A percentile compares a stretch with the other conserved stretches of the same genome.
These are phyloP conservation scores for Eidolon helvum DNA, from an alignment of 2,113 vertebrate genomes.

Conservation along the genomic window DNA sequence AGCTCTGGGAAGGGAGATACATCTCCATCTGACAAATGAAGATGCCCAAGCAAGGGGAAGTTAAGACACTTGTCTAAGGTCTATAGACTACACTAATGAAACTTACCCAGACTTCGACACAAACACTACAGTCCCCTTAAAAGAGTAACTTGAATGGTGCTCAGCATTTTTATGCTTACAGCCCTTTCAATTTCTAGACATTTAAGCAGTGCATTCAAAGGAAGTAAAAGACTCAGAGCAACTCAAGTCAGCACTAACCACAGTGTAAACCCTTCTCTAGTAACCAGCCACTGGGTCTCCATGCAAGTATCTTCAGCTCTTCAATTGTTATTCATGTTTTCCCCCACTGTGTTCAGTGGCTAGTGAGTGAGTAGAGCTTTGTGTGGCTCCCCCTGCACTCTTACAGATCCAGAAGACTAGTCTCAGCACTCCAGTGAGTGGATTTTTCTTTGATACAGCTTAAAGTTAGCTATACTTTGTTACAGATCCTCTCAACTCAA, in stretches of 20 bases:
- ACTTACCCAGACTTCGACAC: background rate
- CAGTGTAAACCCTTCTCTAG: too few species aligned
- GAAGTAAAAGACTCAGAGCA: background rate
- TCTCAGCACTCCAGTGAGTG: background rate
- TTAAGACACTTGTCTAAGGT: background rate
- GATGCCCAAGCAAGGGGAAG: background rate
- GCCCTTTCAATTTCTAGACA: background rate
- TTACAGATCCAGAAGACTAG: background rate
- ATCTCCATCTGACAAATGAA: background rate
- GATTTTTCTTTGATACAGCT: background rate
- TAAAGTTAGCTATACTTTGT: background rate
- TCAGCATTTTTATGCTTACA: background rate
- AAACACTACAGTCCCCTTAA: background rate
- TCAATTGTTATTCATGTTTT: background rate
- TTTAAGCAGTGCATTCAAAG: background rate
- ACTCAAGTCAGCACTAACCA: background rate
- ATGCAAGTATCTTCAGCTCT: background rate
- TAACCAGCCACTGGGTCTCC: background rate
- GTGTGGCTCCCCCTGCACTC: background rate
- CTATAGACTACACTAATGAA: too few species aligned
- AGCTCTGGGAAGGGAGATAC: background rate
- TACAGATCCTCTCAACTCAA: background rate
- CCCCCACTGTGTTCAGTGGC: background rate
- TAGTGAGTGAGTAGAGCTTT: background rate
- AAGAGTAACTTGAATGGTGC: background rate